These are phyloP conservation scores for Tortrix viridana DNA, from an alignment of 2,888 invertebrate genomes.

Conservation along the genomic window DNA sequence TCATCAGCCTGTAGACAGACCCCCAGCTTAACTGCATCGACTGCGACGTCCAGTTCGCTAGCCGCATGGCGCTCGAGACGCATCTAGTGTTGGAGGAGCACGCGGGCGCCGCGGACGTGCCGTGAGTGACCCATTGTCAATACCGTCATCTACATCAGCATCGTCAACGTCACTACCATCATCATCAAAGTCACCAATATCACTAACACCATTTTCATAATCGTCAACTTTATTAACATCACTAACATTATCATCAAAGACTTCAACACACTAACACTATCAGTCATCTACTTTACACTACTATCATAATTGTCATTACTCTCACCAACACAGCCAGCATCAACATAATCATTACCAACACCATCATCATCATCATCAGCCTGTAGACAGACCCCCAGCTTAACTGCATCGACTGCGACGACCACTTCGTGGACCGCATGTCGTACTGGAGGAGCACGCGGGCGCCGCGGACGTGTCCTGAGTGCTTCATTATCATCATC, in stretches of 20 bases:
- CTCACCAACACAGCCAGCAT: too few species aligned
- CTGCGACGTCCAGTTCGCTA: conserved; percentile 13
- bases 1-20: conserved; percentile 4
- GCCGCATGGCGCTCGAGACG: not conserved
- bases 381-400: conserved; percentile 25
- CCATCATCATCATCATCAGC: too few species aligned
- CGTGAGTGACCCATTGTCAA: conserved; percentile 11
- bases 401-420: conserved; percentile 14
- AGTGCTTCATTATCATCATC: not conserved
- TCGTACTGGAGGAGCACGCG: conserved; percentile 6
- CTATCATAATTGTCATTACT: too few species aligned
- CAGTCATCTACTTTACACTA: too few species aligned
- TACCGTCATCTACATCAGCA: too few species aligned
- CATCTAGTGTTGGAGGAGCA: conserved; percentile 26
- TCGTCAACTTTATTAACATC: too few species aligned
- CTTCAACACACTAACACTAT: too few species aligned
- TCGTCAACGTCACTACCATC: too few species aligned
- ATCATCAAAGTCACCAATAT: too few species aligned
- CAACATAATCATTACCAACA: too few species aligned
- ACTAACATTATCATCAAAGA: not conserved
- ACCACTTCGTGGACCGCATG: conserved; percentile 8
- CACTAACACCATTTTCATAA: too few species aligned
- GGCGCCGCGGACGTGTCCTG: conserved; percentile 15
- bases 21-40: conserved; percentile 17
- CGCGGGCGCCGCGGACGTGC: conserved; percentile 4